Evolutionary conservation across 2,888 invertebrate genomes (phyloP), one percentile per base, ranked within the genome.

Genomic region (Rhimphoctona megacephalus): DNA sequence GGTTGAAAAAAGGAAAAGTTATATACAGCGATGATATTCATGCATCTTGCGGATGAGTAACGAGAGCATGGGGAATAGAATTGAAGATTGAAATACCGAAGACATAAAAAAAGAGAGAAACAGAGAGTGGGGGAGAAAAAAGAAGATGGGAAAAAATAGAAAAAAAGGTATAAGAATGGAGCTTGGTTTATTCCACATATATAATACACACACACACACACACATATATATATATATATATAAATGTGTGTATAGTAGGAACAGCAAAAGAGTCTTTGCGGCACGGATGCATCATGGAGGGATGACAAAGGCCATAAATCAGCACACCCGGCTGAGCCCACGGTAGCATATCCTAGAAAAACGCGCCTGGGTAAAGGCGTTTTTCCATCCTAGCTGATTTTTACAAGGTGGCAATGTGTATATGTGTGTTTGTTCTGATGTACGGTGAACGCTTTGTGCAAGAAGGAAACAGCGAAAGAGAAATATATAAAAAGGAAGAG

Each of bases 231-330:
- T 19, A 49, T 49, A 49, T 19, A 49, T 4, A 61, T 17, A 61
- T 61, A 5, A 17, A 17, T 61, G 17, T 30, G 6, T 61, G 17
- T 25, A 14, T 0, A 17, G 69, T n/a, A 70, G 70, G 39, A 74
- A 83, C 81, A 83, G 74, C 73, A 61, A 30, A 61, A 61, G 61
- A 52, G 57, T 17, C 66, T 78, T 73, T 33, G 54, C 54, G 76
- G 25, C 22, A 78, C 82, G 57, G 86, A 88, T 79, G 88, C 87
- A 87, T 83, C 83, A 86, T 80, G 43, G 73, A 76, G 76, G 54
- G 66, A 89, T 87, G 90, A 91, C 91, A 90, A 90, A 91, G 89
- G 88, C 90, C 85, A 90, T 91, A 91, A 91, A 91, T 91, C 90
- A 91, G 90, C 64, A 78, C 57, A 74, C 73, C 52, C 54, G 76